Evolutionary conservation across 2,113 vertebrate genomes (phyloP), one percentile per base, ranked within the genome.

Genomic region (Anser brachyrhynchus): DNA sequence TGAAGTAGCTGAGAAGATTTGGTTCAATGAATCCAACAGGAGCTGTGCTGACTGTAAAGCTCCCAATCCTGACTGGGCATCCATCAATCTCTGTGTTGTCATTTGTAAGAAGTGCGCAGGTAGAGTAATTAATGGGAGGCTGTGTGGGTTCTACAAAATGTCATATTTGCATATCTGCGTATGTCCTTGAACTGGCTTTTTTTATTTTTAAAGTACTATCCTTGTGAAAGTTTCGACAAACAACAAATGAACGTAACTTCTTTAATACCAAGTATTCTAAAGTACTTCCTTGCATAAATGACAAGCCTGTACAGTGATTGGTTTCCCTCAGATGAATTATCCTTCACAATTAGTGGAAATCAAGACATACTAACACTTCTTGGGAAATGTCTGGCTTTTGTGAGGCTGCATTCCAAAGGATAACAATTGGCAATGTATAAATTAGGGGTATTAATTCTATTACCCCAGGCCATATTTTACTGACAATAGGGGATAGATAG

Each of bases 1-100:
- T 82, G 99, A 99, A 98, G 99, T 99, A 97, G 99, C 99, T 13
- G 99, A 99, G 98, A 99, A 99, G 99, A 99, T 99, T 97, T 99
- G 99, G 99, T 99, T 99, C 98, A 99, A 99, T 95, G 98, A 99
- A 85, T 99, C 99, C 93, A 99, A 99, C 97, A 97, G 98, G 96
- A 99, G 92, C 97, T 99, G 99, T 49, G 99, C 99, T 35, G 99
- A 99, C 97, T 99, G 99, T 80, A 97, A 94, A 73, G 98, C 98
- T 65, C 98, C 97, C 0, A 95, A 97, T 89, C 99, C 99, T 7
- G 99, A 99, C 98, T 99, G 99, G 99, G 99, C 99, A 13, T 99
- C 99, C 70, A 98, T 99, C 98, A 99, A 99, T 96, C 98, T 99
- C 94, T 98, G 98, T 41, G 99, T 99, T 97, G 99, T 99, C 98